Evolutionary conservation across 2,113 vertebrate species (phyloP).

Genomic region (Baryphthengus martii): DNA sequence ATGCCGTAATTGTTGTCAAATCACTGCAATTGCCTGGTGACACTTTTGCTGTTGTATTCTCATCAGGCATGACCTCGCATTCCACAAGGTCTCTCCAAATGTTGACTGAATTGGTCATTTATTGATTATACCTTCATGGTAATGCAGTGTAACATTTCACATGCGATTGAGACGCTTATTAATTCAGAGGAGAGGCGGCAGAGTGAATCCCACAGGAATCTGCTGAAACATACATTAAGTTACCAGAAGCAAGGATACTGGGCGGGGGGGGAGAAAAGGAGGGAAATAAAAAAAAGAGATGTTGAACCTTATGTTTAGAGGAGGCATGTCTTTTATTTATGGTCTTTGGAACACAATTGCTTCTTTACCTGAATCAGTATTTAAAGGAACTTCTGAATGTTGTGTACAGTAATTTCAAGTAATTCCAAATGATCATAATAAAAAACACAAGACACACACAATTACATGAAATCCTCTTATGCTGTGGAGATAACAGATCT

Average conservation of each 20-base stretch:
- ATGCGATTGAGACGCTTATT: slow-evolving; percentile 45
- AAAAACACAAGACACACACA: accelerated
- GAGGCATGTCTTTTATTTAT: neutral
- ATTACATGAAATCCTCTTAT: neutral
- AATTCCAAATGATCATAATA: neutral
- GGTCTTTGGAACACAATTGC: neutral
- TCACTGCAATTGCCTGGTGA: slow-evolving; percentile 6
- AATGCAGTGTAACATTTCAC: slow-evolving; percentile 46
- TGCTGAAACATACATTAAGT: neutral
- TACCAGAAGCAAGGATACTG: neutral
- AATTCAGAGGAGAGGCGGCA: slow-evolving; percentile 23
- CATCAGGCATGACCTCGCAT: slow-evolving; percentile 52
- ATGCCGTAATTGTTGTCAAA: slow-evolving; percentile 40
- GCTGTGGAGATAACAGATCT: neutral
- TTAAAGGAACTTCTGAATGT: neutral
- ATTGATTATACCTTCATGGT: slow-evolving; percentile 63
- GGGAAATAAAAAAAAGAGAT: neutral
- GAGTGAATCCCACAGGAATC: neutral
- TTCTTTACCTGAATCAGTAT: neutral
- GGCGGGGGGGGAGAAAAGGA: accelerated
- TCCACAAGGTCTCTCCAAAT: slow-evolving; percentile 39
- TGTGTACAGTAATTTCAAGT: neutral
- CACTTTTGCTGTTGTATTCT: slow-evolving; percentile 41
- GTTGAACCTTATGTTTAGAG: neutral
- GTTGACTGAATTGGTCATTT: slow-evolving; percentile 34